phyloP scores from a whole-genome alignment of 1,140 invertebrate species.

The Eumaeus atala region DNA sequence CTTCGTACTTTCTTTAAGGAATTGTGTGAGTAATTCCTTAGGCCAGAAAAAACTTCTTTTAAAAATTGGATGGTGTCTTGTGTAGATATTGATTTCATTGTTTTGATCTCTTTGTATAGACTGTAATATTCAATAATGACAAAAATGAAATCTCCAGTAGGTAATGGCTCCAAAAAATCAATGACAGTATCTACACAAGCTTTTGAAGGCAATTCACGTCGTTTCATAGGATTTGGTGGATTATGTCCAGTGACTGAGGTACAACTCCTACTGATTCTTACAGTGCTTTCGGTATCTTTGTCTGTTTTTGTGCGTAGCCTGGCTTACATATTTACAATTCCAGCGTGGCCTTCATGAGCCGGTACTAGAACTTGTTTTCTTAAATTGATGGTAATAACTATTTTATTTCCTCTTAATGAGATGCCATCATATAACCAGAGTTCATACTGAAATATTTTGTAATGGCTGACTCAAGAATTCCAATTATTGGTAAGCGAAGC shows the following conservation, averaged over 20 bases:
- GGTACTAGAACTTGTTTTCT: no score
- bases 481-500: no score
- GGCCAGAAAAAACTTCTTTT: neutral
- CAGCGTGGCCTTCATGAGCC: neutral
- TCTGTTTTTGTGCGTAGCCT: conserved; percentile 19
- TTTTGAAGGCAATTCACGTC: conserved; percentile 18
- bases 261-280: neutral
- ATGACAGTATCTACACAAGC: conserved; percentile 25
- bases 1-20: conserved; percentile 1
- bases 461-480: no score
- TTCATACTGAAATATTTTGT: no score
- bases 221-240: conserved; percentile 15
- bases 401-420: no score
- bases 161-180: conserved; percentile 23
- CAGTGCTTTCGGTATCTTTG: neutral
- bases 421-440: no score
- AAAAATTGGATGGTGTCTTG: neutral
- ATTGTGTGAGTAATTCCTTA: neutral
- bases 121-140: conserved; percentile 24
- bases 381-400: no score
- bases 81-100: conserved; percentile 7
- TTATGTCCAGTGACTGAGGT: conserved; percentile 7
- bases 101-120: conserved; percentile 26
- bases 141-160: conserved; percentile 20
- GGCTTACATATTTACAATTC: conserved; percentile 18